Percentiles rank a stretch among this genome's conserved stretches.
Conservation (phyloP, 2,113 vertebrate genomes). For the Podarcis raffonei region DNA sequence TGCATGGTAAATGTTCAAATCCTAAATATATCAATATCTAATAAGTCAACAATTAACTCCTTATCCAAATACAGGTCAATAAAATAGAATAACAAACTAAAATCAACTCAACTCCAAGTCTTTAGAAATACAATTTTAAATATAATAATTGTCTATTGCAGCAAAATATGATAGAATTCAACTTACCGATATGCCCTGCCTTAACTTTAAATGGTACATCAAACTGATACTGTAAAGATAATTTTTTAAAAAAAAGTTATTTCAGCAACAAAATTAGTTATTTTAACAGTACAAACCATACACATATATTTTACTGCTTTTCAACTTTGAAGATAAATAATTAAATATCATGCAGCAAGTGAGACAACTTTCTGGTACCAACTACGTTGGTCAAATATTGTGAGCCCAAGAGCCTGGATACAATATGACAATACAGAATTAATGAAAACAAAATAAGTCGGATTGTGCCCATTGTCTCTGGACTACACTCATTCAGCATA, state of each 20-base stretch:
- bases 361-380: background rate
- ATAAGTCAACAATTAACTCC: background rate
- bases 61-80: background rate
- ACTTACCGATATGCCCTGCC: conserved; percentile 95
- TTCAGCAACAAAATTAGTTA: background rate
- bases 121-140: background rate
- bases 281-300: background rate
- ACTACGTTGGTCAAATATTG: background rate
- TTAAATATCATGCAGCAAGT: background rate
- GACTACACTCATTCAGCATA: background rate
- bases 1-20: background rate
- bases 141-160: background rate
- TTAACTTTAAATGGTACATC: conserved; percentile 97
- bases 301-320: background rate
- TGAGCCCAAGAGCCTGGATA: background rate
- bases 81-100: background rate
- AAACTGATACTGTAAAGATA: conserved; percentile 87
- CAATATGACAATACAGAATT: background rate
- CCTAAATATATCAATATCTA: background rate
- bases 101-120: background rate
- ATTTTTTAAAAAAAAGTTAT: conserved; percentile 23
- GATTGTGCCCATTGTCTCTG: background rate
- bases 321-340: background rate
- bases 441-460: background rate
- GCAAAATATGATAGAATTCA: conserved; percentile 6